Evolutionary conservation across 2,888 invertebrate genomes (phyloP).

Genomic region (Pristionchus arcanus): DNA sequence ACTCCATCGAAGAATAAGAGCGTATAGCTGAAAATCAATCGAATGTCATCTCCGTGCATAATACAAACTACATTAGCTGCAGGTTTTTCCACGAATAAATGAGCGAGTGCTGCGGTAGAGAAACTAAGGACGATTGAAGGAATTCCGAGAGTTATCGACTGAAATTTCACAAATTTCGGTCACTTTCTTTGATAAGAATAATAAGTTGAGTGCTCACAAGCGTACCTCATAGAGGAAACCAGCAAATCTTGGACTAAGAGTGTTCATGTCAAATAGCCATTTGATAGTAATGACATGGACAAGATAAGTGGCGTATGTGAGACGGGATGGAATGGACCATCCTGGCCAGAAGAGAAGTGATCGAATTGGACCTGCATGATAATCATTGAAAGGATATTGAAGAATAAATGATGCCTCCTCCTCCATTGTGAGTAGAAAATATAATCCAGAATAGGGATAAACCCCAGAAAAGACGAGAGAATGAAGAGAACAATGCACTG

Average conservation of each 20-base stretch:
- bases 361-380: not conserved
- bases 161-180: not conserved
- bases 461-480: slow-evolving; percentile 45
- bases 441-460: slow-evolving; percentile 31
- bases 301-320: slow-evolving; percentile 37
- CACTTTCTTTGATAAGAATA: no score
- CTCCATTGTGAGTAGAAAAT: slow-evolving; percentile 23
- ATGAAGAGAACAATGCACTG: slow-evolving; percentile 16
- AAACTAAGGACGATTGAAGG: slow-evolving; percentile 6
- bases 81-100: slow-evolving; percentile 28
- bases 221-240: slow-evolving; percentile 38
- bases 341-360: slow-evolving; percentile 31
- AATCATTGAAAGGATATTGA: not conserved
- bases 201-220: no score
- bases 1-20: not conserved
- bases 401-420: not conserved
- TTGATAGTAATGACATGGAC: slow-evolving; percentile 1
- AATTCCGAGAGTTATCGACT: slow-evolving; percentile 36
- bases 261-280: slow-evolving; percentile 21
- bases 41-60: not conserved
- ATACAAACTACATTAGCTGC: not conserved
- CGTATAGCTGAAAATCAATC: not conserved
- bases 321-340: not conserved
- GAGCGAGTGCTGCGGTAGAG: not conserved
- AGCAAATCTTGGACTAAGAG: not conserved